A percentile compares a stretch with the other conserved stretches of the same genome.
Evolutionary conservation across 2,113 vertebrate genomes (phyloP).

Genomic region (Tympanuchus pallidicinctus): DNA sequence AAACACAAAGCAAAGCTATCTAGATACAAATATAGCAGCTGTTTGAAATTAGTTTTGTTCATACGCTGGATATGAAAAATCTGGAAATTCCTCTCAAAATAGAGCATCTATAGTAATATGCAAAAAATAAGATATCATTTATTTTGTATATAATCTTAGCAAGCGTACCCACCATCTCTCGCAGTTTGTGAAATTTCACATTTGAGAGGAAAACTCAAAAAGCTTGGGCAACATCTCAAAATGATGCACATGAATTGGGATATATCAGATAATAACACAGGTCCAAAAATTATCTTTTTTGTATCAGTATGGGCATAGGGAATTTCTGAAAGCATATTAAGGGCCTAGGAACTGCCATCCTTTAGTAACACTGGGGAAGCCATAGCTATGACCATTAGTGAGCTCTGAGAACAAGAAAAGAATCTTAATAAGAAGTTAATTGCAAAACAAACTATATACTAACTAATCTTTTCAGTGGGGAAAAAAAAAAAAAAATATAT

Average conservation of each 20-base stretch:
- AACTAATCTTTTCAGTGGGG: background rate
- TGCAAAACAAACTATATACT: background rate
- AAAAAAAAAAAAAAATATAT: background rate
- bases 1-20: background rate
- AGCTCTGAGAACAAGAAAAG: background rate
- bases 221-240: background rate
- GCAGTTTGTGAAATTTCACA: background rate
- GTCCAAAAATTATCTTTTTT: background rate
- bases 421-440: background rate
- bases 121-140: background rate
- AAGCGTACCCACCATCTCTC: background rate
- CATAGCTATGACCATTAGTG: background rate
- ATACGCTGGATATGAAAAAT: background rate
- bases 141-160: background rate
- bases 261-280: background rate
- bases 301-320: background rate
- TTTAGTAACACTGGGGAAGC: background rate
- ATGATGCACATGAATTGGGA: rapidly evolving
- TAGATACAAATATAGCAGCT: background rate
- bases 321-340: background rate
- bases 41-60: background rate
- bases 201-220: background rate
- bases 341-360: background rate
- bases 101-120: background rate
- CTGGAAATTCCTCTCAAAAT: background rate